A percentile compares a stretch with the other conserved stretches of the same genome.
These are phyloP conservation scores for Sciurus vulgaris DNA, from an alignment of 2,797 vertebrate genomes.

Conservation along the genomic window DNA sequence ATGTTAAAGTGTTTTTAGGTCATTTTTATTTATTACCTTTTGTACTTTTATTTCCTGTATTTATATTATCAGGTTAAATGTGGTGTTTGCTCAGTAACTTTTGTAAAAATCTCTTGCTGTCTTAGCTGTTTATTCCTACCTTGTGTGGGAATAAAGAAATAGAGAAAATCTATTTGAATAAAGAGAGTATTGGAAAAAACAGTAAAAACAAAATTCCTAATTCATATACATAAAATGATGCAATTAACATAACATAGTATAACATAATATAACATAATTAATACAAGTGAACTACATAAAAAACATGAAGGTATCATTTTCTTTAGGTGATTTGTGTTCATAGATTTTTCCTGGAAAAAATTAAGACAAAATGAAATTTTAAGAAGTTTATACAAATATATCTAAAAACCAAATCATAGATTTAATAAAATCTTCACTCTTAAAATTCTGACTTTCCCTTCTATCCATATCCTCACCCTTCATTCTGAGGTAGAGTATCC, in stretches of 20 bases:
- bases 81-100: neutral
- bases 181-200: neutral
- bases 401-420: neutral
- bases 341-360: neutral
- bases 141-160: neutral
- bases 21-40: neutral
- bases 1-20: neutral
- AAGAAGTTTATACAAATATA: neutral
- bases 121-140: neutral
- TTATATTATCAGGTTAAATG: neutral
- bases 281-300: constrained; percentile 5
- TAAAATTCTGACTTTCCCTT: neutral
- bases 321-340: neutral
- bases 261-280: neutral
- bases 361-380: constrained; percentile 12
- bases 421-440: neutral
- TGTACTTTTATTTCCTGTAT: neutral
- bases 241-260: neutral
- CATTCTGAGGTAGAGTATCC: neutral
- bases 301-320: neutral
- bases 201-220: neutral
- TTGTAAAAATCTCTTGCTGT: neutral
- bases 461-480: neutral
- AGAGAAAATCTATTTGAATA: neutral
- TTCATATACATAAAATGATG: neutral